Evolutionary conservation across 2,113 vertebrate genomes (phyloP).

Genomic region (Bostrychus sinensis): DNA sequence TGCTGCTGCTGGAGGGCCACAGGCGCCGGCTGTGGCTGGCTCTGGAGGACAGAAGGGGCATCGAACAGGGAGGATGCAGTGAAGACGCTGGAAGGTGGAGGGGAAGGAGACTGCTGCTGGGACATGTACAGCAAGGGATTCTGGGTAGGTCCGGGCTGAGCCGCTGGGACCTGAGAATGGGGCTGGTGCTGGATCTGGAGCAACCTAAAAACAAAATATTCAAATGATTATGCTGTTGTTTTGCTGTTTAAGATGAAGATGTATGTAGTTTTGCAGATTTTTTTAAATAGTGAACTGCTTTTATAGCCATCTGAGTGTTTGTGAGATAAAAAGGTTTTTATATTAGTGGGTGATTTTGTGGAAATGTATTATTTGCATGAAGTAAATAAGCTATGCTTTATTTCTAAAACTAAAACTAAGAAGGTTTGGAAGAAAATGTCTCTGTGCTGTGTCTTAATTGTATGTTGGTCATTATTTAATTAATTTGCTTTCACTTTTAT

Average conservation of each 20-base stretch:
- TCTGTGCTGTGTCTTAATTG: not conserved
- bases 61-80: conserved; percentile 70
- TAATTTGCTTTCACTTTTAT: too few relatives aligned
- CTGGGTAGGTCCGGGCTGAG: conserved; percentile 69
- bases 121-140: conserved; percentile 72
- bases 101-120: conserved; percentile 63
- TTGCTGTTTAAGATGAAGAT: too few relatives aligned
- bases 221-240: not conserved
- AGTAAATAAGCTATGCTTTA: too few relatives aligned
- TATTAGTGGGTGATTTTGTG: too few relatives aligned
- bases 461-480: too few relatives aligned
- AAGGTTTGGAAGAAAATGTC: not conserved
- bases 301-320: too few relatives aligned
- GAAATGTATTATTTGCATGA: too few relatives aligned
- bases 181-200: conserved; percentile 90
- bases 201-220: conserved; percentile 79
- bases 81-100: conserved; percentile 67
- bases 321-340: too few relatives aligned
- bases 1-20: conserved; percentile 63
- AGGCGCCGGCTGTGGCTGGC: conserved; percentile 74
- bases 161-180: conserved; percentile 71
- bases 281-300: not conserved
- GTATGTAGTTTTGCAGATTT: not conserved
- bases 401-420: too few relatives aligned
- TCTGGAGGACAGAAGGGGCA: conserved; percentile 60